These are phyloP conservation scores for Cylindroiulus punctatus DNA, from an alignment of 2,888 invertebrate genomes.

Conservation along the genomic window DNA sequence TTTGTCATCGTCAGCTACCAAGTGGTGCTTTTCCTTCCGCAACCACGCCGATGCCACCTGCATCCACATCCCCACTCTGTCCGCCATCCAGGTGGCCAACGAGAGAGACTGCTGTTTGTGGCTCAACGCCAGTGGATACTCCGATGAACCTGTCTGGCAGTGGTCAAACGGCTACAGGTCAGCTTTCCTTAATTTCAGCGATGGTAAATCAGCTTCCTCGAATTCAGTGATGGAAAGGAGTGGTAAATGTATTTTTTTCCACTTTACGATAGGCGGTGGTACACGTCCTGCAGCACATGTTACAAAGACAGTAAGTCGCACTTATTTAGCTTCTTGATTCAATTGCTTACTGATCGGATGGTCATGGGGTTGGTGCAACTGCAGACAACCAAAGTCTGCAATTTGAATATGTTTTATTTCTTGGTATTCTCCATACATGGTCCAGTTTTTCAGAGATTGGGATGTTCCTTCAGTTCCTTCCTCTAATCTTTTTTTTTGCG, in stretches of 20 bases:
- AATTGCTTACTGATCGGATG: too few species aligned
- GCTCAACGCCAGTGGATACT: slow-evolving; percentile 50
- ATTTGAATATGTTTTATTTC: too few species aligned
- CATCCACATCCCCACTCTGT: slow-evolving; percentile 31
- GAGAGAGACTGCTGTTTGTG: slow-evolving; percentile 51
- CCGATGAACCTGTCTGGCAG: slow-evolving; percentile 42
- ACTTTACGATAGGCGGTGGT: slow-evolving; percentile 27
- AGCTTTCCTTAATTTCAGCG: too few species aligned
- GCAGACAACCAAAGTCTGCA: too few species aligned
- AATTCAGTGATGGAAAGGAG: too few species aligned
- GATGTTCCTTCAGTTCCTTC: neutral
- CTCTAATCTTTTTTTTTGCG: neutral
- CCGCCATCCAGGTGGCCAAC: neutral
- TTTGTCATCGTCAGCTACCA: neutral
- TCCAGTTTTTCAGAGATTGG: too few species aligned
- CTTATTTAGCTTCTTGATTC: neutral
- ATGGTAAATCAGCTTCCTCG: too few species aligned
- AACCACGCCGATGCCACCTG: slow-evolving; percentile 44
- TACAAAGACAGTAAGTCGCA: slow-evolving; percentile 40
- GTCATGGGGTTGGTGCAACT: too few species aligned
- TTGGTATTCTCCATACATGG: too few species aligned
- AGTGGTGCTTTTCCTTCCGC: slow-evolving; percentile 51
- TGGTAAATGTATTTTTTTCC: neutral
- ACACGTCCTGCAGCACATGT: slow-evolving; percentile 28
- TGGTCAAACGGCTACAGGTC: slow-evolving; percentile 44